Conservation (phyloP, 2,113 vertebrate genomes). For the Odocoileus virginianus region DNA sequence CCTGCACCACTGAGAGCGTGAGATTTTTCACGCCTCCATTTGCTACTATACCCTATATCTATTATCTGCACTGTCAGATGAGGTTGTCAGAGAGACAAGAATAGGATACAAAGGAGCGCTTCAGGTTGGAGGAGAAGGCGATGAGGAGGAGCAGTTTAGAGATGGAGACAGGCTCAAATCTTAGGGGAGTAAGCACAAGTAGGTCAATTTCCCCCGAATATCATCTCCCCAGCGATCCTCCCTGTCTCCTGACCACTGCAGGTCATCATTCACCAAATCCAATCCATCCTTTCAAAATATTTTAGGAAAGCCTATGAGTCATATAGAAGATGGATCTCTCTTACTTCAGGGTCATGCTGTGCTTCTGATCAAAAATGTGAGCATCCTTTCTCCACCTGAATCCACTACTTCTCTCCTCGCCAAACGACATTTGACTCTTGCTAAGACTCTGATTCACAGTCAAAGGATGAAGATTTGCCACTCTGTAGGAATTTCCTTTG, state of each 20-base stretch:
- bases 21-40: background rate
- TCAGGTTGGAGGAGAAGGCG: background rate
- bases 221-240: background rate
- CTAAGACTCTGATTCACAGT: conserved; percentile 44
- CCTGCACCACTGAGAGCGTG: background rate
- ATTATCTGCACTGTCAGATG: background rate
- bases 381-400: conserved; percentile 27
- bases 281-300: conserved; percentile 26
- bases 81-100: background rate
- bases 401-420: background rate
- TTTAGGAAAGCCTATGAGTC: background rate
- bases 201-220: background rate
- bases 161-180: background rate
- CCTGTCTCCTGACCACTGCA: background rate
- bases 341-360: background rate
- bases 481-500: conserved; percentile 40
- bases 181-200: background rate
- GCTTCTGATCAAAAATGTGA: background rate
- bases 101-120: background rate
- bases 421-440: conserved; percentile 25
- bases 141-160: background rate
- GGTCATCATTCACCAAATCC: conserved; percentile 1
- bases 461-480: conserved; percentile 45
- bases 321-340: background rate
- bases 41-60: background rate